Base-by-base conservation (phyloP, 2,113 vertebrate genomes). In the Tenrec ecaudatus region DNA sequence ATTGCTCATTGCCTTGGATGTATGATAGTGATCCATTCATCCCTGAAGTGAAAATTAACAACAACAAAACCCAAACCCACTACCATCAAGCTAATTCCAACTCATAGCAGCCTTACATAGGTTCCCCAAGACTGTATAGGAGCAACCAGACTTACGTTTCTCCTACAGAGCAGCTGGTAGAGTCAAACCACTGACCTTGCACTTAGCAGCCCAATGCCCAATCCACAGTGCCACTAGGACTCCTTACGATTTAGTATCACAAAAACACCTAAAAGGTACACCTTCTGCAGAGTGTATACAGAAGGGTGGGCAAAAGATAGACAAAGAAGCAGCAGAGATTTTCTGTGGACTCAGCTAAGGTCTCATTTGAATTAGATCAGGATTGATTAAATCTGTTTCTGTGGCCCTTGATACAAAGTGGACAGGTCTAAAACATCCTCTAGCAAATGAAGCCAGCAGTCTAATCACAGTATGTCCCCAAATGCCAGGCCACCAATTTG, bases 341-440 rank as follows among this genome's bases (percentile, higher is more conserved):
- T 66, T 11, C 17, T 31, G 19, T 10, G 17, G 29, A 75, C 85
- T 83, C 53, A 71, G 17, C 36, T 5, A 78, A 92, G 43, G 62
- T 47, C 7, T 20, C 33, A 66, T 85, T 38, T 57, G 68, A 96
- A 84, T 73, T 22, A 76, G 78, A 78, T 38, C 25, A 88, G 57
- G 85, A 90, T 36, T 29, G 79, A 89, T 62, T 91, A 86, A 78
- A 92, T 78, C 40, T 82, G 75, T 64, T 93, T 92, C 69, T 68
- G 27, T 71, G 57, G 86, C 22, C 89, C n/a, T 62, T 64, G 81
- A 89, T 58, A 62, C 8, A 88, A 78, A 91, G 78, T 3, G 88
- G 69, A 76, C 2, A 29, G 79, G 40, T 36, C 85, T 47, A 84
- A 78, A 86, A 86, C 57, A 57, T 68, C 69, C 58, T 81, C 36